phyloP scores from a whole-genome alignment of 2,113 vertebrate species.

The Crotalus horridus region DNA sequence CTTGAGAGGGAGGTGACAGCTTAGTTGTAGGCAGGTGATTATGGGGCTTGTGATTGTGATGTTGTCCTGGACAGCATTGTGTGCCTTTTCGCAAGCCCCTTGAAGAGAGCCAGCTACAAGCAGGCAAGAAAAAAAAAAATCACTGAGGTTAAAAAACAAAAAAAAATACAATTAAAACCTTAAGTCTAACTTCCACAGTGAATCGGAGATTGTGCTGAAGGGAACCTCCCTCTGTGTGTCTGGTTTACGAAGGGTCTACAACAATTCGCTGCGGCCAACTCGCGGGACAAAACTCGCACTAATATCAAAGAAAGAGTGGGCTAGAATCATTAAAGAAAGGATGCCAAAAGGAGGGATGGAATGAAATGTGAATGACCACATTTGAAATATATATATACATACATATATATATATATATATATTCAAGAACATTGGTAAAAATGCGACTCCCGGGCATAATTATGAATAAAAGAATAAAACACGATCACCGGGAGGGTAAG shows the following conservation, averaged over 20 bases:
- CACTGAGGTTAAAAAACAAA: not conserved
- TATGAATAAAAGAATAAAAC: too few species aligned
- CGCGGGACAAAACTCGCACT: not conserved
- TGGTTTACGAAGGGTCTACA: not conserved
- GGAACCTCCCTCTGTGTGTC: not conserved
- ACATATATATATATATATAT: too few species aligned
- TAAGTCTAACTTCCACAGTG: not conserved
- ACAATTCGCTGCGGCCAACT: too few species aligned
- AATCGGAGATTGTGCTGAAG: not conserved
- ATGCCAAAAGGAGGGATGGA: not conserved
- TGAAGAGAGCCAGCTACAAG: not conserved
- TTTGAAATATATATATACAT: not conserved
- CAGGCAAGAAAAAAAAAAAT: not conserved
- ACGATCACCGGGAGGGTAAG: too few species aligned
- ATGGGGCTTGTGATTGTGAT: not conserved
- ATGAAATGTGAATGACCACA: not conserved
- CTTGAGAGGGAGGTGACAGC: not conserved
- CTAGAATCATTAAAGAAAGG: not conserved
- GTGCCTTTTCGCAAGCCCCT: not conserved
- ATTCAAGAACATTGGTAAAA: too few species aligned
- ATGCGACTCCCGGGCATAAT: too few species aligned
- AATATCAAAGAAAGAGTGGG: not conserved
- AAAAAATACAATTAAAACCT: not conserved
- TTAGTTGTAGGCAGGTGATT: not conserved
- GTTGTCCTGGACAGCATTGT: not conserved